Evolutionary conservation across 2,888 invertebrate genomes (phyloP).

Genomic region (Volucella zonaria): DNA sequence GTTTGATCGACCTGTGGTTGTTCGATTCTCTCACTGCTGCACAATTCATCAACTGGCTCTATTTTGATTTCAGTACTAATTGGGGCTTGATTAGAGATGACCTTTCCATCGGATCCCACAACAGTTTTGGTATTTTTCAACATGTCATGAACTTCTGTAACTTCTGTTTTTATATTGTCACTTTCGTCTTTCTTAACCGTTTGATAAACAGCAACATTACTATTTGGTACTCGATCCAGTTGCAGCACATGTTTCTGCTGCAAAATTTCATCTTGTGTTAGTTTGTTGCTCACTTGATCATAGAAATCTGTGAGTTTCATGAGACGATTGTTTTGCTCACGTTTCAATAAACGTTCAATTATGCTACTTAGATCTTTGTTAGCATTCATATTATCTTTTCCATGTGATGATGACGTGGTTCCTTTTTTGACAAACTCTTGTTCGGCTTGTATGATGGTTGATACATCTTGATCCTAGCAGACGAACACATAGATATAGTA

Average conservation of each 20-base stretch:
- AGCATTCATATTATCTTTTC: conserved; percentile 74
- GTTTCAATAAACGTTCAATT: conserved; percentile 83
- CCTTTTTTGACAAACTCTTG: conserved; percentile 80
- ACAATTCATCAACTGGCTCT: conserved; percentile 23
- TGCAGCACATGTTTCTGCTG: conserved; percentile 77
- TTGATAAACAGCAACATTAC: conserved; percentile 87
- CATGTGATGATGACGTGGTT: conserved; percentile 73
- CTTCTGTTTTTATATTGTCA: conserved; percentile 85
- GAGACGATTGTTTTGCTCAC: conserved; percentile 77
- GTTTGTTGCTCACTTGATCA: conserved; percentile 76
- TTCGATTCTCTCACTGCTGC: background rate
- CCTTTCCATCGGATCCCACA: conserved; percentile 87
- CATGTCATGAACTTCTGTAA: conserved; percentile 85
- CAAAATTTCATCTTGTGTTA: conserved; percentile 75
- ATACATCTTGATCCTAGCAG: conserved; percentile 82
- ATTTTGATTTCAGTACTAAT: conserved; percentile 46
- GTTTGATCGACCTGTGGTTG: conserved; percentile 23
- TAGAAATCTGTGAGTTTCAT: conserved; percentile 77
- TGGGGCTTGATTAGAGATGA: conserved; percentile 79
- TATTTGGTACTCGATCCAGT: conserved; percentile 84
- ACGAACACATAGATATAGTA: conserved; percentile 15
- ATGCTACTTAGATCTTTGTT: conserved; percentile 84
- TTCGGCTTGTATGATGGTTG: conserved; percentile 84
- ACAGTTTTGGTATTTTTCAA: conserved; percentile 84
- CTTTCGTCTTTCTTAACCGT: conserved; percentile 83